Evolutionary conservation across 2,888 invertebrate genomes (phyloP), one percentile per base, ranked within the genome.

Genomic region (Cryptophagus acutangulus): DNA sequence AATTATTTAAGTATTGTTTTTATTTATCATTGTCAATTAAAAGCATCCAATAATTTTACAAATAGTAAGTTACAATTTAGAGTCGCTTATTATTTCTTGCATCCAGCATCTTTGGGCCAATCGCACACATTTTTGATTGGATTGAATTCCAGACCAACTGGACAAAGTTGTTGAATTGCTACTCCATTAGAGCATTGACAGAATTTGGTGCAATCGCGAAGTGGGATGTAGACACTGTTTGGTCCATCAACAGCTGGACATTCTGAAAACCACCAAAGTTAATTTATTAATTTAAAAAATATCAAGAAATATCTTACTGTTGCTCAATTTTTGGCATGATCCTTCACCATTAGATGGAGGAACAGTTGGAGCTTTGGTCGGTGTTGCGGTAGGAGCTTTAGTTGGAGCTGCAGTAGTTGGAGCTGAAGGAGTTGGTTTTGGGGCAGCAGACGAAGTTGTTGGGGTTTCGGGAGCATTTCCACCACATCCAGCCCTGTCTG

Each of bases 181-280:
- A 45, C 43, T 9, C 58, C 58, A 33, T 56, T 55, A 1, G 51
- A 51, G 25, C 55, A 55, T 29, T 49, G 46, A 28, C 48, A 52
- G 20, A 52, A 52, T 29, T 53, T 48, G 1, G 42, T 36, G 26
- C 54, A 54, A 38, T 50, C 43, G 25, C 38, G 18, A 16, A 47
- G 45, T 4, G 47, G 43, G 25, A 51, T 37, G 29, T 51, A 51
- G 3, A 48, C 48, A 3, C 48, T 40, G 12, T 30, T 30, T 8
- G 29, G 14, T 2, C 43, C 41, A 35, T 48, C 46, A 12, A 36
- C 38, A 16, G 40, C 40, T 17, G 50, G 50, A 24, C 20, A 20
- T 8, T 6, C 20, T 20, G 9, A 20, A 20, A 20, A 20, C 6
- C 9, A 6, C 6, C n/a, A n/a, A n/a, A n/a, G n/a, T n/a, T n/a